Conservation (phyloP, 2,113 vertebrate species). For the Alexandromys fortis region DNA sequence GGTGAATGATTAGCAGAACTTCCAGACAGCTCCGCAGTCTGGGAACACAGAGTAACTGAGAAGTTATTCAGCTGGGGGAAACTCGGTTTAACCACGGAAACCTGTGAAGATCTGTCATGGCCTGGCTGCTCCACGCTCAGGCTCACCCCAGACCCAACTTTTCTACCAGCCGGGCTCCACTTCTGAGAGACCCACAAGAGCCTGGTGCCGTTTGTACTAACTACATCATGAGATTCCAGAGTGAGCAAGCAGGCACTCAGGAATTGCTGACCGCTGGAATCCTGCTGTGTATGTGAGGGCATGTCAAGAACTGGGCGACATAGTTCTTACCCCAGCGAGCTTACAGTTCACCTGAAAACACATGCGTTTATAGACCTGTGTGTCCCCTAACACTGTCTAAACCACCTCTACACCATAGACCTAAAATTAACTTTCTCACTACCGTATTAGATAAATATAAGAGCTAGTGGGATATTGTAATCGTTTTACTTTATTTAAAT, state of each 20-base stretch:
- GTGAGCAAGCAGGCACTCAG: neutral
- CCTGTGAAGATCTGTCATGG: neutral
- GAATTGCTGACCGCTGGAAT: neutral
- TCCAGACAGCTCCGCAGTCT: slow-evolving; percentile 22
- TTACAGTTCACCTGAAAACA: neutral
- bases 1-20: slow-evolving; percentile 70
- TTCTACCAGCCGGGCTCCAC: neutral
- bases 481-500: neutral
- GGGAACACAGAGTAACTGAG: neutral
- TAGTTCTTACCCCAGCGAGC: neutral
- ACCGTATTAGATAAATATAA: neutral
- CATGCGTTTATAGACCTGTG: no score
- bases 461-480: neutral
- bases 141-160: no score
- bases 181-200: no score
- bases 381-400: neutral
- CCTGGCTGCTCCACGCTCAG: neutral
- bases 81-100: neutral
- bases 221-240: neutral
- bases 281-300: neutral
- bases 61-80: neutral
- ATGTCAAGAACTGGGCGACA: neutral
- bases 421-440: neutral
- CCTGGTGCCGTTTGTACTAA: neutral
- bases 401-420: neutral